Percentiles rank a stretch among this genome's conserved stretches.
phyloP scores from a whole-genome alignment of 2,888 invertebrate genomes.

The Fragum fragum region DNA sequence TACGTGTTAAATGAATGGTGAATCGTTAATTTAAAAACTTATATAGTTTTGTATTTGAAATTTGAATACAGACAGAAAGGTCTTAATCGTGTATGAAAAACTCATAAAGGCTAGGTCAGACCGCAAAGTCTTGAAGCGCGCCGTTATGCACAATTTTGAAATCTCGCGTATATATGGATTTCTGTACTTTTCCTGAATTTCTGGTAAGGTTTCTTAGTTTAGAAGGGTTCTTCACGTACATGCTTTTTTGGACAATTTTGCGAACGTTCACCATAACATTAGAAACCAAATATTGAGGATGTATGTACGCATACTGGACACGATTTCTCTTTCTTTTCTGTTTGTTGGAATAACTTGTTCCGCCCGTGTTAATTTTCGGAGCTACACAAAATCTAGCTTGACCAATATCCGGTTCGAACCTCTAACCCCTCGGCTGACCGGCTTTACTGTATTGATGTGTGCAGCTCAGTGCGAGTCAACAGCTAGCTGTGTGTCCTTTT shows the following conservation, averaged over 20 bases:
- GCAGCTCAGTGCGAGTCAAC: slow-evolving; percentile 1
- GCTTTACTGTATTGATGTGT: background rate
- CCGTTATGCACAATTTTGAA: too few relatives aligned
- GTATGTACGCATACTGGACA: background rate
- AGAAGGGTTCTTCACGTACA: too few relatives aligned
- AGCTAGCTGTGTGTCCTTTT: background rate
- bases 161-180: too few relatives aligned
- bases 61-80: too few relatives aligned
- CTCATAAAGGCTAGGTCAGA: too few relatives aligned
- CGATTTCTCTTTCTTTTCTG: background rate
- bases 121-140: too few relatives aligned
- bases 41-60: too few relatives aligned
- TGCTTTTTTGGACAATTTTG: too few relatives aligned
- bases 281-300: background rate
- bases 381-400: background rate
- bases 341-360: background rate
- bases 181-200: too few relatives aligned
- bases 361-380: background rate
- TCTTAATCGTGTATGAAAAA: too few relatives aligned
- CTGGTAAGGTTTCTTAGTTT: too few relatives aligned
- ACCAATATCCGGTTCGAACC: background rate
- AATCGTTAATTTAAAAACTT: background rate
- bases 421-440: background rate
- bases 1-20: background rate
- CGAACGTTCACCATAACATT: too few relatives aligned